These are phyloP conservation scores for Acipenser oxyrinchus DNA, from an alignment of 2,797 vertebrate species.

Conservation along the genomic window DNA sequence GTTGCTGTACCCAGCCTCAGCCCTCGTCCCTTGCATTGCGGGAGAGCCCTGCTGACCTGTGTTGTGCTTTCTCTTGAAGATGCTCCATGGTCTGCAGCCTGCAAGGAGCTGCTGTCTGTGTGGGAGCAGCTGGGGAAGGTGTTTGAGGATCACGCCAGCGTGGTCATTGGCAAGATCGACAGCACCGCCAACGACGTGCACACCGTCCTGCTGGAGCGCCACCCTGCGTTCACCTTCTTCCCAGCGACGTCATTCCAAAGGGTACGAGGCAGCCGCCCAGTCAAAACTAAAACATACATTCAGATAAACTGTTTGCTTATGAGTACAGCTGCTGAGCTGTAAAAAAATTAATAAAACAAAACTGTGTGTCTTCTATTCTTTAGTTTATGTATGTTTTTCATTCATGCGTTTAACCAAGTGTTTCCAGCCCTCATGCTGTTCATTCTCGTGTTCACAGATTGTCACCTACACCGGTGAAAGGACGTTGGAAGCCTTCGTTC, in stretches of 20 bases:
- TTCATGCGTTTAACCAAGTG: too few relatives aligned
- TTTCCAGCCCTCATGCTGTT: not conserved
- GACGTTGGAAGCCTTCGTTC: conserved; percentile 61
- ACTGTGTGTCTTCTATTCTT: not conserved
- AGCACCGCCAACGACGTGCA: conserved; percentile 76
- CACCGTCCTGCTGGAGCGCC: conserved; percentile 42
- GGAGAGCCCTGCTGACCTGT: too few relatives aligned
- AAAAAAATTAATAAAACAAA: too few relatives aligned
- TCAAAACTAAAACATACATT: too few relatives aligned
- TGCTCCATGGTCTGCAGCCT: conserved; percentile 68
- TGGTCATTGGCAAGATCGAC: conserved; percentile 75
- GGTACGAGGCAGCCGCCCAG: conserved; percentile 36
- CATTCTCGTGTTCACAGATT: conserved; percentile 50
- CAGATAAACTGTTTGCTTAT: too few relatives aligned
- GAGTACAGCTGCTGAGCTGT: too few relatives aligned
- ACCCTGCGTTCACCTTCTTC: conserved; percentile 73
- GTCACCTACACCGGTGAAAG: conserved; percentile 60
- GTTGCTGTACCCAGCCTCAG: too few relatives aligned
- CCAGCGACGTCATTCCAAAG: conserved; percentile 59
- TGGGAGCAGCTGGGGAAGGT: conserved; percentile 75
- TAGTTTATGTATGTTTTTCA: not conserved
- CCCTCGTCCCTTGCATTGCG: too few relatives aligned
- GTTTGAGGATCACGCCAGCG: conserved; percentile 46
- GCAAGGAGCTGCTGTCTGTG: conserved; percentile 58
- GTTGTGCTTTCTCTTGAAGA: conserved; percentile 50